These are phyloP conservation scores for Arvicanthis niloticus DNA, from an alignment of 2,113 vertebrate species.

Conservation along the genomic window DNA sequence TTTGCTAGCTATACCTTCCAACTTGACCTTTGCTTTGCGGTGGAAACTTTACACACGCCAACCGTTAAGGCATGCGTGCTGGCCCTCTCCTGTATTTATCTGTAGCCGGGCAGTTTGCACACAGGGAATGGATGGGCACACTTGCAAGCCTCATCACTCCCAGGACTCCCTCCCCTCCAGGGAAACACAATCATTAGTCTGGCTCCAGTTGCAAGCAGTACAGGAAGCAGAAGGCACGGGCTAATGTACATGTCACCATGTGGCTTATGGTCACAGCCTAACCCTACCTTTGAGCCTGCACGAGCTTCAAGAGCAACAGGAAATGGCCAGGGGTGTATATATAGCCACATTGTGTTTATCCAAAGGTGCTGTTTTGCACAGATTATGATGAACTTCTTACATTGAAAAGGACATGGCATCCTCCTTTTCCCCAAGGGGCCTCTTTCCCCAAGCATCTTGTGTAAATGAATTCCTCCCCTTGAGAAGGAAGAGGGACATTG, in stretches of 20 bases:
- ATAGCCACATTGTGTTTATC: slow-evolving; percentile 88
- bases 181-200: not conserved
- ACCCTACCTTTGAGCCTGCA: slow-evolving; percentile 78
- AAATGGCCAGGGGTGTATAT: slow-evolving; percentile 87
- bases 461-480: not conserved
- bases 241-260: slow-evolving; percentile 75
- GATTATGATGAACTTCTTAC: slow-evolving; percentile 80
- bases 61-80: not conserved
- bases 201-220: not conserved
- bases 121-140: not conserved
- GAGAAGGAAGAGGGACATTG: slow-evolving; percentile 36
- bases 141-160: not conserved
- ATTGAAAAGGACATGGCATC: slow-evolving; percentile 75
- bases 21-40: slow-evolving; percentile 49
- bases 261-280: slow-evolving; percentile 84
- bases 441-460: not conserved
- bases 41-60: slow-evolving; percentile 52
- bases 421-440: slow-evolving; percentile 10
- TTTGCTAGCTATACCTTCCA: slow-evolving; percentile 49
- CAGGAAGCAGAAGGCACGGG: slow-evolving; percentile 64
- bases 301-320: slow-evolving; percentile 87
- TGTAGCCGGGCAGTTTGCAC: not conserved
- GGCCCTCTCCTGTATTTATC: not conserved
- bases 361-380: slow-evolving; percentile 86
- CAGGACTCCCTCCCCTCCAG: not conserved